phyloP scores from a whole-genome alignment of 2,888 invertebrate genomes.

The Palloptera scutellata region DNA sequence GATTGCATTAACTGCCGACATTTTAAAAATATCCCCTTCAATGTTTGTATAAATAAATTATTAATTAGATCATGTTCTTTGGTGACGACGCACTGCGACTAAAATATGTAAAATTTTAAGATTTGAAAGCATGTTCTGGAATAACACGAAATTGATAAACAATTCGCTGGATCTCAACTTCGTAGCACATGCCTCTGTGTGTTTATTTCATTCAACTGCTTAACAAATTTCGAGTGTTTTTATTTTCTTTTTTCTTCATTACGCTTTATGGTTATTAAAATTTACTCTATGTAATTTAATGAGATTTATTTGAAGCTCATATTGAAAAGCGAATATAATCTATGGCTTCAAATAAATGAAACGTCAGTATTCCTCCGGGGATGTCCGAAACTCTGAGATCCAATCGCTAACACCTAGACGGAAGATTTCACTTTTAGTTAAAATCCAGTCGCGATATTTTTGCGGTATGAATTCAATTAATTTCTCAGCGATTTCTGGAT shows the following conservation, averaged over 20 bases:
- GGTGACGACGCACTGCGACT: too few relatives aligned
- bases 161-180: too few relatives aligned
- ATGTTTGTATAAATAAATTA: too few relatives aligned
- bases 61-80: too few relatives aligned
- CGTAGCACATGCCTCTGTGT: too few relatives aligned
- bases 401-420: constrained; percentile 59
- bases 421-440: constrained; percentile 60
- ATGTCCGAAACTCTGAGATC: constrained; percentile 59
- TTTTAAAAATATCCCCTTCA: too few relatives aligned
- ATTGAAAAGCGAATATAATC: constrained; percentile 21
- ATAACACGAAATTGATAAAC: too few relatives aligned
- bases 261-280: neutral
- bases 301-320: constrained; percentile 22
- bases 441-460: constrained; percentile 60
- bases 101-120: too few relatives aligned
- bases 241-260: neutral
- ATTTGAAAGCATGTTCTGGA: too few relatives aligned
- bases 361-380: constrained; percentile 60
- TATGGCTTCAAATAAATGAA: constrained; percentile 60
- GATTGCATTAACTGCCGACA: too few relatives aligned
- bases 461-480: constrained; percentile 59
- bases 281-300: neutral
- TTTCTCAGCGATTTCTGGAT: constrained; percentile 60
- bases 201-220: too few relatives aligned
- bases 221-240: too few relatives aligned